A percentile compares a stretch with the other conserved stretches of the same genome.
Evolutionary conservation across 2,113 vertebrate genomes (phyloP).

Genomic region (Chrysemys picta): DNA sequence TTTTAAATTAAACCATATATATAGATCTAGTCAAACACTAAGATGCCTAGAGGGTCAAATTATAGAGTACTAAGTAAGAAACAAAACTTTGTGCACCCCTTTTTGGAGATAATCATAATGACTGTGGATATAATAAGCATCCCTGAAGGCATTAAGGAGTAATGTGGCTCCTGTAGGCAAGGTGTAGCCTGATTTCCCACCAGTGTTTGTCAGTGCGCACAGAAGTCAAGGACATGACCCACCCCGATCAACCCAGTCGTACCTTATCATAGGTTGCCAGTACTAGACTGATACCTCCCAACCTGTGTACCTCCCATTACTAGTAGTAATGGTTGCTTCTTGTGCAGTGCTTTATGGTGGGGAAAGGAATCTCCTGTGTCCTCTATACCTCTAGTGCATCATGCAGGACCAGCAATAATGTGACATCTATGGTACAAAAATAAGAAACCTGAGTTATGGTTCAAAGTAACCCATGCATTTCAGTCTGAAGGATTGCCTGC

Average conservation of each 20-base stretch:
- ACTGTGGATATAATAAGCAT: slow-evolving; percentile 63
- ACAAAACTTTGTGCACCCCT: slow-evolving; percentile 25
- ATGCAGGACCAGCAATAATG: rapidly evolving
- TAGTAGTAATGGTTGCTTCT: neutral
- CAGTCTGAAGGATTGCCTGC: neutral
- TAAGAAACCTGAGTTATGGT: neutral
- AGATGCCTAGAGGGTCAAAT: neutral
- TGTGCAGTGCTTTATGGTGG: rapidly evolving
- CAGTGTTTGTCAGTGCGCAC: neutral
- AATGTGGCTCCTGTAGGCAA: slow-evolving; percentile 5
- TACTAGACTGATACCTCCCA: neutral
- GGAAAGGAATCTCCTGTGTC: neutral
- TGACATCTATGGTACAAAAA: neutral
- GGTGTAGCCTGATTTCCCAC: slow-evolving; percentile 12
- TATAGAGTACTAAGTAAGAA: neutral
- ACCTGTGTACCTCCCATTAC: neutral
- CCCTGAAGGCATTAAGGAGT: slow-evolving; percentile 65
- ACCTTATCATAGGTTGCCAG: neutral
- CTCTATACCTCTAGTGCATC: rapidly evolving
- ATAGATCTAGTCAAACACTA: neutral
- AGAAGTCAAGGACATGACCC: slow-evolving; percentile 43
- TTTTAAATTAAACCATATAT: neutral
- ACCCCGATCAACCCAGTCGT: slow-evolving; percentile 18
- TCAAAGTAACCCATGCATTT: neutral
- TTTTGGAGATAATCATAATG: slow-evolving; percentile 35